phyloP scores from a whole-genome alignment of 2,797 vertebrate genomes.

The Peromyscus nudipes region DNA sequence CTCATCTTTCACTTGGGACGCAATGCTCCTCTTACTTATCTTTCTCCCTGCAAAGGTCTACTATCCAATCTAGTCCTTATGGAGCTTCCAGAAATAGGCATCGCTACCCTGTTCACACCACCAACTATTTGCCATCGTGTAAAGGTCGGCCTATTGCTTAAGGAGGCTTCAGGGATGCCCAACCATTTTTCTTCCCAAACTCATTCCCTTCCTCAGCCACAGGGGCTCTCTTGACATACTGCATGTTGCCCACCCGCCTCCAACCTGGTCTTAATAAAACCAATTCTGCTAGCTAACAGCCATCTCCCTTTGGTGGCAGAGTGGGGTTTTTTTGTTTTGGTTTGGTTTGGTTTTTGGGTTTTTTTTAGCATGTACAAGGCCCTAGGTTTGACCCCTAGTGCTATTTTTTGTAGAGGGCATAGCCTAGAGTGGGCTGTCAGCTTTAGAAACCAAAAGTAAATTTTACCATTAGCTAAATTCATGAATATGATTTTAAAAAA shows the following conservation, averaged over 20 bases:
- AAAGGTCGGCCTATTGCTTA: not conserved
- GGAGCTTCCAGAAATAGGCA: not conserved
- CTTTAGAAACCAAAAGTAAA: not conserved
- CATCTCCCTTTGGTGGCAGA: not conserved
- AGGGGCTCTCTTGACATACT: not conserved
- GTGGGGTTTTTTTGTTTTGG: not conserved
- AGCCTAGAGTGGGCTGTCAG: not conserved
- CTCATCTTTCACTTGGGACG: not conserved
- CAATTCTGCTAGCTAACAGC: not conserved
- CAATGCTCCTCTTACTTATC: slow-evolving; percentile 7
- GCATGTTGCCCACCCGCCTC: not conserved
- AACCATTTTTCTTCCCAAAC: not conserved
- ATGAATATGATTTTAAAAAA: not conserved
- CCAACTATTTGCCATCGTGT: not conserved
- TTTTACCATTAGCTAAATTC: slow-evolving; percentile 2
- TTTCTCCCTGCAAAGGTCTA: not conserved
- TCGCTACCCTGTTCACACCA: not conserved
- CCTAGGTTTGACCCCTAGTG: not conserved
- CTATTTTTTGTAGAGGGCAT: not conserved
- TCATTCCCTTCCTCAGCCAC: not conserved
- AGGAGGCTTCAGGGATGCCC: not conserved
- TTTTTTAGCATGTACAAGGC: not conserved
- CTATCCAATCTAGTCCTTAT: slow-evolving; percentile 14
- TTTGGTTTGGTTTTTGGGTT: too few species aligned
- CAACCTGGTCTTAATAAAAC: not conserved